Conservation (phyloP, 2,888 invertebrate species). For the Nemotelus nigrinus region DNA sequence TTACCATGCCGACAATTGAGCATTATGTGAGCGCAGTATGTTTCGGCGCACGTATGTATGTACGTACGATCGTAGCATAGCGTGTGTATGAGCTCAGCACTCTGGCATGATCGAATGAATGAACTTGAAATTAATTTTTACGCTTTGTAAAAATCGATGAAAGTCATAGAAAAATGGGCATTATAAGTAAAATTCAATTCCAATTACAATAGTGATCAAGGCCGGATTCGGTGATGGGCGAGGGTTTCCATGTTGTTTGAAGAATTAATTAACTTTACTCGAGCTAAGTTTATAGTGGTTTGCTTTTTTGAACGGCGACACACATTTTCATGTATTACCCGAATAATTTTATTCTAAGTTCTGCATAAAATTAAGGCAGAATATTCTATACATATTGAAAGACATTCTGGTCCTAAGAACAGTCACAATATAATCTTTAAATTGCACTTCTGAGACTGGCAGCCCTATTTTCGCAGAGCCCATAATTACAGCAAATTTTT, state of each 20-base stretch:
- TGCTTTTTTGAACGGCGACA: too few relatives aligned
- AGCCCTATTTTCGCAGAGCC: neutral
- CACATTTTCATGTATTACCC: too few relatives aligned
- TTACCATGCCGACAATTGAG: conserved; percentile 22
- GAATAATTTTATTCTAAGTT: too few relatives aligned
- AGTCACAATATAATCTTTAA: neutral
- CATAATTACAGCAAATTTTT: neutral
- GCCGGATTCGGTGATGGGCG: neutral
- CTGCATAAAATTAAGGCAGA: too few relatives aligned
- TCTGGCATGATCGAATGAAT: conserved; percentile 36
- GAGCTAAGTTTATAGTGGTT: too few relatives aligned
- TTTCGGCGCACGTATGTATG: neutral
- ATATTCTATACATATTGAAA: too few relatives aligned
- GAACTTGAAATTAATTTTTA: conserved; percentile 36
- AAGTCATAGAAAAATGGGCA: conserved; percentile 32
- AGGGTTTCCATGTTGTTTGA: neutral
- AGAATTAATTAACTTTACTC: too few relatives aligned
- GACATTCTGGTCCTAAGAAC: neutral
- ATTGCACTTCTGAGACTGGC: neutral
- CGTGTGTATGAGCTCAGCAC: conserved; percentile 1
- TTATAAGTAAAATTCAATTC: conserved; percentile 28
- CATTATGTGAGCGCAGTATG: neutral
- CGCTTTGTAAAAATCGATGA: conserved; percentile 38
- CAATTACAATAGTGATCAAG: conserved; percentile 25
- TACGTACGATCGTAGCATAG: neutral